Conservation (phyloP, 2,888 invertebrate genomes). For the Agrypnus murinus region DNA sequence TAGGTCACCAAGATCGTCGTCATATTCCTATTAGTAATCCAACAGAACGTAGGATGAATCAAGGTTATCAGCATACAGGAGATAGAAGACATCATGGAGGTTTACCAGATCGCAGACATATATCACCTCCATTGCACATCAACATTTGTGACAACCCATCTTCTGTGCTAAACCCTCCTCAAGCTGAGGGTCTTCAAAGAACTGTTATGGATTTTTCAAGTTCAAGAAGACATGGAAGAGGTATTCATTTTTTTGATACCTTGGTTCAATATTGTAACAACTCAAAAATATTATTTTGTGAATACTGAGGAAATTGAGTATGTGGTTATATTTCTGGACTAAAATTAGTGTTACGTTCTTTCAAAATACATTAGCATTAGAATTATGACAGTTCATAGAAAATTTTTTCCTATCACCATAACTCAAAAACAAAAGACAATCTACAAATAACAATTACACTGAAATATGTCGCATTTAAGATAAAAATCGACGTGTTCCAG, state of each 20-base stretch:
- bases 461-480: too few relatives aligned
- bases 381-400: too few relatives aligned
- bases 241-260: constrained; percentile 56
- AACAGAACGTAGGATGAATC: constrained; percentile 57
- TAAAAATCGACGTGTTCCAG: too few relatives aligned
- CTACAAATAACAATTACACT: too few relatives aligned
- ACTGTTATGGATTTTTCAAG: constrained; percentile 67
- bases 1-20: constrained; percentile 61
- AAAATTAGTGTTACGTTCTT: too few relatives aligned
- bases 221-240: constrained; percentile 68
- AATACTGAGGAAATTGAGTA: neutral
- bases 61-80: constrained; percentile 55
- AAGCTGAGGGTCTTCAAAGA: constrained; percentile 64
- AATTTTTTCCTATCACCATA: too few relatives aligned
- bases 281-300: too few relatives aligned
- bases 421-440: too few relatives aligned
- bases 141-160: constrained; percentile 72
- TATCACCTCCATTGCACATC: constrained; percentile 74
- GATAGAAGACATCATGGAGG: constrained; percentile 65
- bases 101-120: constrained; percentile 68
- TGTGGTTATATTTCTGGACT: neutral
- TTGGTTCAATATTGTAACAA: neutral
- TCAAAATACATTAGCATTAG: neutral
- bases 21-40: constrained; percentile 60
- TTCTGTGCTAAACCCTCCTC: constrained; percentile 62